Percentiles rank a stretch among this genome's conserved stretches.
Conservation (phyloP, 1,140 invertebrate genomes). For the Dolichoris vasculosae region DNA sequence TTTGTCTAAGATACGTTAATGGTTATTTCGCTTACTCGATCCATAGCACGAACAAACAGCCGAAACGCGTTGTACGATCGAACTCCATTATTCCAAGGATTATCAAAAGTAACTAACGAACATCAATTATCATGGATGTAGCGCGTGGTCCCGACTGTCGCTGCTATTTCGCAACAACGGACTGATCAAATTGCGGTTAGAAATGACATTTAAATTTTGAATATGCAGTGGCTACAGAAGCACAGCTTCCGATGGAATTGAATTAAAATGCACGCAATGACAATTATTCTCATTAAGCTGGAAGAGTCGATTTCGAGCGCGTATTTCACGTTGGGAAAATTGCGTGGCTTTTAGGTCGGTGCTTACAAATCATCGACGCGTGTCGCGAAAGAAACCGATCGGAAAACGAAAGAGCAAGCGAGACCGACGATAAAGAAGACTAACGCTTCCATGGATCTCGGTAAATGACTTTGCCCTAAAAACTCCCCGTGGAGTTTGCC, state of each 20-base stretch:
- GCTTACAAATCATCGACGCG: background rate
- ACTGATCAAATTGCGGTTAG: constrained; percentile 20
- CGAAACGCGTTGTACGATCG: background rate
- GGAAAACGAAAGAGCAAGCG: background rate
- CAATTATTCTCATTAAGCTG: constrained; percentile 14
- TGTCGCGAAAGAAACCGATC: background rate
- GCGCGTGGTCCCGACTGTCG: background rate
- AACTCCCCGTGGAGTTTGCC: constrained; percentile 43
- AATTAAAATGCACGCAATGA: constrained; percentile 31
- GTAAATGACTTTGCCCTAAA: constrained; percentile 48
- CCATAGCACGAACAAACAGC: background rate
- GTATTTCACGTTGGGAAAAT: background rate
- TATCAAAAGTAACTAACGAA: constrained; percentile 44
- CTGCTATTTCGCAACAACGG: constrained; percentile 17
- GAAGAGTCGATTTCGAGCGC: background rate
- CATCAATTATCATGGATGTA: constrained; percentile 37
- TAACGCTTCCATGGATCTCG: constrained; percentile 9
- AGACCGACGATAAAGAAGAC: constrained; percentile 12
- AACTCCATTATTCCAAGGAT: constrained; percentile 33
- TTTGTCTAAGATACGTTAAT: background rate
- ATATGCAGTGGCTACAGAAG: background rate
- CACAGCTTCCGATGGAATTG: background rate
- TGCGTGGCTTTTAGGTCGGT: background rate
- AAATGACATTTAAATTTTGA: constrained; percentile 34
- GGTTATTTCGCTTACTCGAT: background rate